Base-by-base conservation (phyloP, 2,888 invertebrate species). In the Dicyrtoma fusca region DNA sequence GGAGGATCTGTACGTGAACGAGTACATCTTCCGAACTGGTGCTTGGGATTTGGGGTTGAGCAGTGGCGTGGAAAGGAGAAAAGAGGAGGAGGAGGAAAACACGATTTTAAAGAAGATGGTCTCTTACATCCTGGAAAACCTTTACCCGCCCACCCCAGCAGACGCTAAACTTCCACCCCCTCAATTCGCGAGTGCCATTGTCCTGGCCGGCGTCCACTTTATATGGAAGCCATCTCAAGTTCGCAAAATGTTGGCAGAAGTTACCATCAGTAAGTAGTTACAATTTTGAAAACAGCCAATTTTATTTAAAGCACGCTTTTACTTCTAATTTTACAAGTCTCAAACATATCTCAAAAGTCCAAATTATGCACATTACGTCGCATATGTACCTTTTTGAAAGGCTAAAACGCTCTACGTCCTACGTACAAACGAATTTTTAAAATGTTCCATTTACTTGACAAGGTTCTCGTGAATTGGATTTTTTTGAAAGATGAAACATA, bases 191-290 rank as follows among this genome's bases (percentile, higher is more conserved):
- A 17, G 19, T n/a, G 66, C 66, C 1, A 17, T 57, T 11, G 57
- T 34, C 1, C 53, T 68, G 14, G 19, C 55, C 11, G 66, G 66
- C 6, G 10, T 68, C 14, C 53, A 68, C 44, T 68, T 68, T n/a
- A 51, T 14, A 1, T 68, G 66, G 66, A 42, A 44, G 14, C 42
- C 55, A 1, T 2, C 23, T 14, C 11, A 19, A 1, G 66, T 68
- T 21, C 57, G 44, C 10, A n/a, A 55, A 10, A 19, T 14, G 1
- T 21, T 68, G 0, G 8, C 19, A 5, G 42, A 65, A 11, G 3
- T 51, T 26, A 17, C 42, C 1, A 17, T 53, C 25, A 19, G 64
- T 64, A 25, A 63, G 4, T 34, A 26, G 14, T 23, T 23, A 59
- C 17, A n/a, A n/a, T n/a, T n/a, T n/a, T n/a, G n/a, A n/a, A n/a